These are phyloP conservation scores for Diarsia rubi DNA, from an alignment of 2,888 invertebrate genomes.

Conservation along the genomic window DNA sequence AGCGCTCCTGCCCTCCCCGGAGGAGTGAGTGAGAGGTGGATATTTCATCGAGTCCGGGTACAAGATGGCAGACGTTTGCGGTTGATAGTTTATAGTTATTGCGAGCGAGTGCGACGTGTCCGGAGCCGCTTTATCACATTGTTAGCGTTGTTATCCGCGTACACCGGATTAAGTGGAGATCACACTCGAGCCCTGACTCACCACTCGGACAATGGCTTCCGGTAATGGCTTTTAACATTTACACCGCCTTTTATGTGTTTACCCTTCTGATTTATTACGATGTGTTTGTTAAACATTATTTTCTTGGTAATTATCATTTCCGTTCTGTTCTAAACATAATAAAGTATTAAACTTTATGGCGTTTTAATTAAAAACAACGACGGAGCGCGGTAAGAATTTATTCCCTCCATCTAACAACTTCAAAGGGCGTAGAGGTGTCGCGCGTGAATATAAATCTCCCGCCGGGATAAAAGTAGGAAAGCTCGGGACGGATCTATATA, in stretches of 20 bases:
- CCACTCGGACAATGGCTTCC: constrained; percentile 80
- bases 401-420: constrained; percentile 85
- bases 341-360: constrained; percentile 80
- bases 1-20: constrained; percentile 64
- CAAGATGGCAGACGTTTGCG: constrained; percentile 91
- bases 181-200: constrained; percentile 78
- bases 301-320: constrained; percentile 66
- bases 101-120: constrained; percentile 88
- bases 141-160: constrained; percentile 89
- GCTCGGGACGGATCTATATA: constrained; percentile 83
- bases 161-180: constrained; percentile 87
- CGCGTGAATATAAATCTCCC: constrained; percentile 86
- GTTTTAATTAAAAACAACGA: constrained; percentile 88
- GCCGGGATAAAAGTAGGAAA: constrained; percentile 83
- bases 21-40: constrained; percentile 84
- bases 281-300: constrained; percentile 60
- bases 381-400: constrained; percentile 82
- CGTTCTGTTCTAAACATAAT: constrained; percentile 70
- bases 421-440: constrained; percentile 88
- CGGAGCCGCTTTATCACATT: constrained; percentile 89
- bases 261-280: constrained; percentile 63
- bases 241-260: constrained; percentile 73
- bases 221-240: constrained; percentile 82
- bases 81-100: constrained; percentile 91
- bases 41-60: constrained; percentile 87